Percentiles rank a stretch among this genome's conserved stretches.
Evolutionary conservation across 2,797 vertebrate genomes (phyloP).

Genomic region (Micromesistius poutassou): DNA sequence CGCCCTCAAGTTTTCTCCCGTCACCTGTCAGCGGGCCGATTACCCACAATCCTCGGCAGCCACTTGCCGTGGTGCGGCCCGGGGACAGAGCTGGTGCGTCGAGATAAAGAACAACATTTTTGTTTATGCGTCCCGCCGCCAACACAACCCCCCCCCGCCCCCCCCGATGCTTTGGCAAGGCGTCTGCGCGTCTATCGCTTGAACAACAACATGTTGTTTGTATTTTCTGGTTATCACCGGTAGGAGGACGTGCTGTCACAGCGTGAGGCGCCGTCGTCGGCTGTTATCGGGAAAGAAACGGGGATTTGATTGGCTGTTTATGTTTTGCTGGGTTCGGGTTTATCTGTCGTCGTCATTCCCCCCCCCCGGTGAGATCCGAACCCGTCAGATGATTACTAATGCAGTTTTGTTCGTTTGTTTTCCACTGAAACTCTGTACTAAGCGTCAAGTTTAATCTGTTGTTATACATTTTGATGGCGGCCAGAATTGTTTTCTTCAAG

Average conservation of each 20-base stretch:
- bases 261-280: neutral
- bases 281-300: neutral
- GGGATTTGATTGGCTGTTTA: slow-evolving; percentile 38
- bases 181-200: neutral
- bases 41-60: slow-evolving; percentile 32
- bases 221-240: neutral
- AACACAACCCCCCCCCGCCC: neutral
- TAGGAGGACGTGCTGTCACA: neutral
- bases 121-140: slow-evolving; percentile 36
- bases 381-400: slow-evolving; percentile 11
- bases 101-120: slow-evolving; percentile 49
- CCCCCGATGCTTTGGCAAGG: neutral
- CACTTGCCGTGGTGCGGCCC: slow-evolving; percentile 33
- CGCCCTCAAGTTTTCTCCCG: slow-evolving; percentile 35
- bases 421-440: neutral
- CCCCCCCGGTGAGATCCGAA: neutral
- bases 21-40: slow-evolving; percentile 62
- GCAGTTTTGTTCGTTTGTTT: slow-evolving; percentile 30
- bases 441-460: neutral
- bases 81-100: slow-evolving; percentile 43
- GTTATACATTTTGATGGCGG: neutral
- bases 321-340: neutral
- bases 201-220: neutral
- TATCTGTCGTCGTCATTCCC: neutral
- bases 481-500: neutral